These are phyloP conservation scores for Hydractinia echinata DNA, from an alignment of 30 jellyfish, hydroid and myxozoan species.

Conservation along the genomic window DNA sequence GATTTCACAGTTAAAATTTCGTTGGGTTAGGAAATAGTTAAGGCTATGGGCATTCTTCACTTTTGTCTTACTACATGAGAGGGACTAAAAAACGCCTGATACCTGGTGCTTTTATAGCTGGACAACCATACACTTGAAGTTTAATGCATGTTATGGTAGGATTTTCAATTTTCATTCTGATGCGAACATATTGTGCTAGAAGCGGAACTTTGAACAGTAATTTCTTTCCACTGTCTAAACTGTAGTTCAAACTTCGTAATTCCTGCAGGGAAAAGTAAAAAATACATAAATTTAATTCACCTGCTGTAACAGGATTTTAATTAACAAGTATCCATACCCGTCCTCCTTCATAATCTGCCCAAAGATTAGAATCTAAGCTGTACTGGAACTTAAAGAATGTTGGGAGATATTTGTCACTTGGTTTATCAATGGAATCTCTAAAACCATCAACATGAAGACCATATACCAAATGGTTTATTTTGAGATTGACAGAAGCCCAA, in stretches of 20 bases:
- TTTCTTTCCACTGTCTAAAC: not conserved
- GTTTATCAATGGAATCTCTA: not conserved
- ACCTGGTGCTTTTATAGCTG: conserved; percentile 19
- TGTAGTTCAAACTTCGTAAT: not conserved
- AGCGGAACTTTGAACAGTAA: not conserved
- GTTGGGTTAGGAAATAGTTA: no score
- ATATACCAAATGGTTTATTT: not conserved
- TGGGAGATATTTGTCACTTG: conserved; percentile 13
- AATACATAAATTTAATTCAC: no score
- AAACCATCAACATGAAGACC: conserved; percentile 22
- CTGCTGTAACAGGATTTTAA: no score
- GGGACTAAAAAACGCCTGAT: not conserved
- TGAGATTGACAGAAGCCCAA: conserved; percentile 14
- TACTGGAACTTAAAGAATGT: conserved; percentile 14
- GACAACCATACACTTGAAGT: conserved; percentile 35
- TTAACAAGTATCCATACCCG: not conserved
- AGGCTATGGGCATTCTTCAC: no score
- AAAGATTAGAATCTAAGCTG: conserved; percentile 15
- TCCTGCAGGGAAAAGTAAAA: no score
- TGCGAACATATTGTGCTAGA: conserved; percentile 22
- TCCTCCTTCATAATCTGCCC: conserved; percentile 29
- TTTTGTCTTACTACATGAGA: no score
- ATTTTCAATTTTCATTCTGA: not conserved
- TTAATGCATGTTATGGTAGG: conserved; percentile 20
- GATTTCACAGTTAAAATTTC: no score